A percentile compares a stretch with the other conserved stretches of the same genome.
These are phyloP conservation scores for Cactoblastis cactorum DNA, from an alignment of 2,888 invertebrate species.

Conservation along the genomic window DNA sequence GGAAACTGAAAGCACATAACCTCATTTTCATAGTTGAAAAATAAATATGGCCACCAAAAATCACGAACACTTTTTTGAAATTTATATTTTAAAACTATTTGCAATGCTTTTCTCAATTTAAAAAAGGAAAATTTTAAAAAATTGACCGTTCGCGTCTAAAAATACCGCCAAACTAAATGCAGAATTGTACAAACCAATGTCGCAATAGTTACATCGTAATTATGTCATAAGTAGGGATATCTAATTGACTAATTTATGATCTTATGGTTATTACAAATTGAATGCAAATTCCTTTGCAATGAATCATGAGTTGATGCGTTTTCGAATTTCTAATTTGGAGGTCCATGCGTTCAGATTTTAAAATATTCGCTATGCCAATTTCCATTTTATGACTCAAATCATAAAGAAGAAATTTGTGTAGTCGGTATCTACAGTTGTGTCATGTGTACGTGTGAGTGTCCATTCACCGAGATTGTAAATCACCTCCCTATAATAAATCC, in stretches of 20 bases:
- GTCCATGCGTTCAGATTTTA: constrained; percentile 34
- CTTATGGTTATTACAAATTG: constrained; percentile 19
- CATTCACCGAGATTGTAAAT: constrained; percentile 38
- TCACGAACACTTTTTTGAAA: constrained; percentile 13
- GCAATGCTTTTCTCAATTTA: constrained; percentile 23
- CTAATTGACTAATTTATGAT: constrained; percentile 25
- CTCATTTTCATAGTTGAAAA: constrained; percentile 28
- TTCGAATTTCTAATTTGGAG: constrained; percentile 13
- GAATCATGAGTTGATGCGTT: constrained; percentile 26
- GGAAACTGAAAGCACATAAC: constrained; percentile 28
- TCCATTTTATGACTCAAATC: background rate
- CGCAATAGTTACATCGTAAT: constrained; percentile 35
- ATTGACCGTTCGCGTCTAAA: constrained; percentile 37
- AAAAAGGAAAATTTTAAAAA: constrained; percentile 28
- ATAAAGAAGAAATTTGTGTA: constrained; percentile 21
- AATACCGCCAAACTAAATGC: constrained; percentile 68
- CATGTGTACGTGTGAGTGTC: constrained; percentile 39
- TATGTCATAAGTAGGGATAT: constrained; percentile 9
- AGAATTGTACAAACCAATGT: constrained; percentile 33
- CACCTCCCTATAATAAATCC: constrained; percentile 17
- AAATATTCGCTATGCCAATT: constrained; percentile 18
- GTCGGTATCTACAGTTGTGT: constrained; percentile 17
- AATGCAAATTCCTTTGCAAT: constrained; percentile 25
- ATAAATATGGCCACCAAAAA: constrained; percentile 16
- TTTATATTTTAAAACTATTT: constrained; percentile 17